Evolutionary conservation across 1,140 invertebrate genomes (phyloP).

Genomic region (Zaprionus tsacasi): DNA sequence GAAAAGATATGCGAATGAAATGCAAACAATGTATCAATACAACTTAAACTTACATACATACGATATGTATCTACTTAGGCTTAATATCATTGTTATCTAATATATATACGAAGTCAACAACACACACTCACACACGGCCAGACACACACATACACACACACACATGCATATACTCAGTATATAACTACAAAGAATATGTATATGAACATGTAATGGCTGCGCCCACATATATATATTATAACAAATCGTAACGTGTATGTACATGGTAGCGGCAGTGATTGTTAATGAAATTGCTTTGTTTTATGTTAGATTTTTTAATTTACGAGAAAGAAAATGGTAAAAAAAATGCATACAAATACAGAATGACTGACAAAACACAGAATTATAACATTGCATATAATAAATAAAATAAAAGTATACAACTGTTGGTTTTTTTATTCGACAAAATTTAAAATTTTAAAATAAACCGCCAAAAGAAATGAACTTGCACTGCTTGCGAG

Average conservation of each 20-base stretch:
- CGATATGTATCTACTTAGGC: constrained; percentile 61
- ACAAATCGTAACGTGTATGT: constrained; percentile 79
- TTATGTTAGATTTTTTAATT: constrained; percentile 82
- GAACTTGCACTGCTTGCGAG: no score
- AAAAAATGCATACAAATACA: constrained; percentile 80
- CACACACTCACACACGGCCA: constrained; percentile 40
- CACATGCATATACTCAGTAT: constrained; percentile 46
- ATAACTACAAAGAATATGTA: constrained; percentile 65
- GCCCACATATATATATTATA: constrained; percentile 43
- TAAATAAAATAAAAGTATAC: constrained; percentile 80
- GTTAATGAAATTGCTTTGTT: constrained; percentile 81
- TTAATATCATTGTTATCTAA: constrained; percentile 83
- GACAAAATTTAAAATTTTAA: neutral
- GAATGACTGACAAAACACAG: constrained; percentile 84
- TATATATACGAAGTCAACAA: constrained; percentile 59
- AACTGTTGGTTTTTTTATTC: no score
- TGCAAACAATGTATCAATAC: constrained; percentile 67
- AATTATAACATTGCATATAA: constrained; percentile 83
- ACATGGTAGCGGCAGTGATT: constrained; percentile 82
- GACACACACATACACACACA: constrained; percentile 42
- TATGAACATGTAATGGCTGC: constrained; percentile 68
- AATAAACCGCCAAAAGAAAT: no score
- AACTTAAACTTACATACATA: constrained; percentile 64
- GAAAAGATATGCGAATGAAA: constrained; percentile 49
- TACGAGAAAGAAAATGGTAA: constrained; percentile 68